Evolutionary conservation across 2,113 vertebrate species (phyloP).

Genomic region (Notarius quadriscutis): DNA sequence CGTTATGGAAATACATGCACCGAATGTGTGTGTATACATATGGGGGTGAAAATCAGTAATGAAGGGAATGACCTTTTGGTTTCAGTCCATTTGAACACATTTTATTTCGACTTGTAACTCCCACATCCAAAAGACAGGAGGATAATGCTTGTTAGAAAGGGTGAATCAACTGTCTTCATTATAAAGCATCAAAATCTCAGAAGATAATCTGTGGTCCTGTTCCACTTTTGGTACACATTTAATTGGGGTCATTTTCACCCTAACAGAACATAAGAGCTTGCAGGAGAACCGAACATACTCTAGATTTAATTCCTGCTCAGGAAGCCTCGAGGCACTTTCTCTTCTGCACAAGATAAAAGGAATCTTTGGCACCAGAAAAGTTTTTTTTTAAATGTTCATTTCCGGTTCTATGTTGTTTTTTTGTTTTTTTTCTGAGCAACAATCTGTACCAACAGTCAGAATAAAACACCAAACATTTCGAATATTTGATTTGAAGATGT

Average conservation of each 20-base stretch:
- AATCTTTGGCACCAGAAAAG: not conserved
- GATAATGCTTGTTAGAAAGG: not conserved
- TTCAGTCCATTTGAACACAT: not conserved
- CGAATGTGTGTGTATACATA: not conserved
- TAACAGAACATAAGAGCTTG: not conserved
- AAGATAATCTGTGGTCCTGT: not conserved
- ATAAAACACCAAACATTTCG: not conserved
- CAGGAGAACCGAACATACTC: not conserved
- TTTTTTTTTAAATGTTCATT: not conserved
- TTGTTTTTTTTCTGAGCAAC: not conserved
- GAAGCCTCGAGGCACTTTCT: not conserved
- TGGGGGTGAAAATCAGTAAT: not conserved
- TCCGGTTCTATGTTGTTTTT: not conserved
- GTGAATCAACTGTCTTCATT: not conserved
- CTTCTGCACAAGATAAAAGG: not conserved
- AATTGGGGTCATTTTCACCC: not conserved
- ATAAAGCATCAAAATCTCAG: not conserved
- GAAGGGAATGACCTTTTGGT: not conserved
- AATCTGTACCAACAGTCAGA: no score
- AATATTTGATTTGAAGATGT: not conserved
- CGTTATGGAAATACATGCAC: not conserved
- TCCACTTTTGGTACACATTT: not conserved
- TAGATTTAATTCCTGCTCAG: not conserved
- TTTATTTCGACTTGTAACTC: not conserved
- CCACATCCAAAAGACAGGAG: not conserved